Evolutionary conservation across 2,797 vertebrate species (phyloP).

Genomic region (Thripadectes ignobilis): DNA sequence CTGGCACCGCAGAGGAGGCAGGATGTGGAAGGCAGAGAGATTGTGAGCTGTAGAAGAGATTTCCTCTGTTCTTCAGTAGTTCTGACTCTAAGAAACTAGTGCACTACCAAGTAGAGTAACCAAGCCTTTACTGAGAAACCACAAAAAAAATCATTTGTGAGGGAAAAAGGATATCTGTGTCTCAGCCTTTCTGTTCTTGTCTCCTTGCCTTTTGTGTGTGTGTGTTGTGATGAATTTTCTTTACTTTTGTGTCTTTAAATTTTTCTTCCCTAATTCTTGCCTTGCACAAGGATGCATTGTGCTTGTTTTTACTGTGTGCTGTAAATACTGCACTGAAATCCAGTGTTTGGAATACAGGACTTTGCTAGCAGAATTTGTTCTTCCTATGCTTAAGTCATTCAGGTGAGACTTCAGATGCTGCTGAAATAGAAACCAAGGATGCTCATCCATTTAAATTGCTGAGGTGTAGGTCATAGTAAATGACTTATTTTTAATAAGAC

Average conservation of each 20-base stretch:
- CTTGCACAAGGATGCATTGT: not conserved
- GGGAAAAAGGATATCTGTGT: not conserved
- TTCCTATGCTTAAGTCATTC: not conserved
- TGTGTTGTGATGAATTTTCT: not conserved
- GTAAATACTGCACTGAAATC: not conserved
- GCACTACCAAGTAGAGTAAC: not conserved
- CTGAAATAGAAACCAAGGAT: not conserved
- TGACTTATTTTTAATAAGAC: not conserved
- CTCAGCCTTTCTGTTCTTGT: not conserved
- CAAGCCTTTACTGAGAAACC: not conserved
- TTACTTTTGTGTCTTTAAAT: not conserved
- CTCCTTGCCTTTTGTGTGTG: not conserved
- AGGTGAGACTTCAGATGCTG: not conserved
- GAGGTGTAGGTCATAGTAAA: not conserved
- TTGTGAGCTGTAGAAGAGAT: not conserved
- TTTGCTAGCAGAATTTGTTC: not conserved
- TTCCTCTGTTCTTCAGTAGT: not conserved
- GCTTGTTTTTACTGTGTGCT: not conserved
- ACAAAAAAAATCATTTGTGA: not conserved
- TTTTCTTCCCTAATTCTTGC: not conserved
- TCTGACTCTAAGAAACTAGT: not conserved
- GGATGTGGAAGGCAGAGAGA: not conserved
- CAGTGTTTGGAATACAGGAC: not conserved
- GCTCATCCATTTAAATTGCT: not conserved
- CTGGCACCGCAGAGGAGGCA: not conserved